Conservation (phyloP, 37 sponge, comb jelly and placozoan species). For the Petrosia ficiformis region DNA sequence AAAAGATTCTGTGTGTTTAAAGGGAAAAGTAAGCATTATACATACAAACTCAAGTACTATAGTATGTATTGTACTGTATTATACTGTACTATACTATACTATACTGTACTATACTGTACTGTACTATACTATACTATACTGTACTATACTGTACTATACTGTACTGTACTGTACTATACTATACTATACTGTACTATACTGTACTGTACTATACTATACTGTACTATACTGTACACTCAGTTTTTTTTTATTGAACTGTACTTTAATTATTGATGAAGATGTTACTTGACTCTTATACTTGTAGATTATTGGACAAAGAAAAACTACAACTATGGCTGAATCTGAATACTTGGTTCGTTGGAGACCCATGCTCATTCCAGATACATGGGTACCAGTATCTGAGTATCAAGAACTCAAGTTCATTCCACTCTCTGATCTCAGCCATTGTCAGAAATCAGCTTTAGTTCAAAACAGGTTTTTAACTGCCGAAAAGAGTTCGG, state of each 20-base stretch:
- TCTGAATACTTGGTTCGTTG: constrained; percentile 37
- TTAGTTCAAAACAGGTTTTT: too few relatives aligned
- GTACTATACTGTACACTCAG: too few relatives aligned
- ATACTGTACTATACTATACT: not conserved
- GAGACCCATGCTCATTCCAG: constrained; percentile 22
- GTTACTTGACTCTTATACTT: not conserved
- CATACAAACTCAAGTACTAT: too few relatives aligned
- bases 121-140: too few relatives aligned
- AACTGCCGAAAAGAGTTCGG: too few relatives aligned
- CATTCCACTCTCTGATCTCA: not conserved
- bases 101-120: not conserved
- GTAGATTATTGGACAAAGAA: constrained; percentile 1
- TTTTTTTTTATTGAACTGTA: too few relatives aligned
- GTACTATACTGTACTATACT: too few relatives aligned
- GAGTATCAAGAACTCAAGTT: not conserved
- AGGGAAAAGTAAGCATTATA: not conserved
- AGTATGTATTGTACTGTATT: too few relatives aligned
- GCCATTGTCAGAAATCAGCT: not conserved
- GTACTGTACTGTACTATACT: too few relatives aligned
- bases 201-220: too few relatives aligned
- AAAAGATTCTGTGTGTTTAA: not conserved
- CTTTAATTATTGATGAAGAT: constrained; percentile 11
- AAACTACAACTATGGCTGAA: not conserved
- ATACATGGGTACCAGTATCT: not conserved
- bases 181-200: too few relatives aligned